Base-by-base conservation (phyloP, 2,888 invertebrate genomes). In the Fissipunctia ypsillon region DNA sequence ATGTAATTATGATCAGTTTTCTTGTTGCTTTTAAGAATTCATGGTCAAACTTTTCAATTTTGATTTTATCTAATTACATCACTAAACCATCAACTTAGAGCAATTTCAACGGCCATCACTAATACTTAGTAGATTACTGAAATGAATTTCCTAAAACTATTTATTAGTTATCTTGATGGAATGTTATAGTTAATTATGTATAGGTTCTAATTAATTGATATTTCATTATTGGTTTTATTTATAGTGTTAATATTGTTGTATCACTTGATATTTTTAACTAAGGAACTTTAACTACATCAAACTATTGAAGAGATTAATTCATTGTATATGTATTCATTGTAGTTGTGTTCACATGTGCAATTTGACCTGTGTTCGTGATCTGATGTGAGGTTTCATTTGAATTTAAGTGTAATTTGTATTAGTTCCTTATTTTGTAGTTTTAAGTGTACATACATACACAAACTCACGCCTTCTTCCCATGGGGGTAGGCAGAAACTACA, bases 381-480 rank as follows among this genome's bases (percentile, higher is more conserved):
- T 95, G 95, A 95, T 94, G 94, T 92, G 91, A 93, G 93, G 91
- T 91, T 93, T 94, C 90, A 90, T 95, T 94, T 95, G 90, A 88
- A 90, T 93, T 93, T 94, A 94, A 93, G 91, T 91, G 90, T 96
- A 94, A 93, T 93, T 91, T 93, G 91, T 94, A 95, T 95, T 91
- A 95, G 96, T 96, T 96, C 96, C 96, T 96, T 96, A 94, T 94
- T 94, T 94, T 91, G 88, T 96, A 95, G 95, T 86, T 89, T 90
- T 92, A 93, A 91, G 93, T 91, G 88, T 93, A 91, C n/a, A n/a
- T n/a, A n/a, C n/a, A n/a, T n/a, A n/a, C n/a, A n/a, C n/a, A n/a
- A n/a, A n/a, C n/a, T n/a, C n/a, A n/a, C n/a, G n/a, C n/a, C n/a
- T n/a, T n/a, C n/a, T n/a, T n/a, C n/a, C n/a, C n/a, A n/a, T n/a